Evolutionary conservation across 2,113 vertebrate species (phyloP).

Genomic region (Anser brachyrhynchus): DNA sequence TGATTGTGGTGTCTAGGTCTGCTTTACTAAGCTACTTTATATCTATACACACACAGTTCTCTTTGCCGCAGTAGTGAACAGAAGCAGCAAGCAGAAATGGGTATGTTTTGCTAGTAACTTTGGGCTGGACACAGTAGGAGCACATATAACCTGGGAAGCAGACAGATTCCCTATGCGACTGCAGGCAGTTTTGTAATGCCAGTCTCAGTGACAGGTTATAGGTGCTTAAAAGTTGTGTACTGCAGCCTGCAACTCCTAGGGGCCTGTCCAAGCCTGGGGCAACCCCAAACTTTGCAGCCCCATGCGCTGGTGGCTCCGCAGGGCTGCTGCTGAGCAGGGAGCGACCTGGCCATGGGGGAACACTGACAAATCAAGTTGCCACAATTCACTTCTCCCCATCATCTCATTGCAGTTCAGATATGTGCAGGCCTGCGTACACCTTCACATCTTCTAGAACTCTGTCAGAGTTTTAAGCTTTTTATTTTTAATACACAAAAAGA

Average conservation of each 20-base stretch:
- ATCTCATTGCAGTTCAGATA: not conserved
- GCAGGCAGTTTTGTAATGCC: not conserved
- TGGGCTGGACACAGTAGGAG: not conserved
- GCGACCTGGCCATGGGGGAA: not conserved
- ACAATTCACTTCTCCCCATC: not conserved
- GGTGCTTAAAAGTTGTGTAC: not conserved
- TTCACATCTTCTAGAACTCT: not conserved
- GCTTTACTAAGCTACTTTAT: not conserved
- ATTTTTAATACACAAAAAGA: not conserved
- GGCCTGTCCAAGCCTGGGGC: not conserved
- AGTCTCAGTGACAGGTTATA: not conserved
- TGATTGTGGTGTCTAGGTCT: not conserved
- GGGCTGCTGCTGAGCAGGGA: not conserved
- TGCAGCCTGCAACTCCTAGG: not conserved
- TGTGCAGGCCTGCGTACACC: not conserved
- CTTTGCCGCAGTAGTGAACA: not conserved
- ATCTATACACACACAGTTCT: rapidly evolving
- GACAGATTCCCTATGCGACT: not conserved
- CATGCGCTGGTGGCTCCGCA: not conserved
- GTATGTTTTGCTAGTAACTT: not conserved
- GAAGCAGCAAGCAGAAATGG: not conserved
- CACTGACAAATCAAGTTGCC: not conserved
- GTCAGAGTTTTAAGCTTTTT: not conserved
- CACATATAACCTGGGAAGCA: not conserved
- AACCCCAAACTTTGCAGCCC: not conserved